Conservation (phyloP, 1,140 invertebrate species). For the Philopotamus ludificatus region DNA sequence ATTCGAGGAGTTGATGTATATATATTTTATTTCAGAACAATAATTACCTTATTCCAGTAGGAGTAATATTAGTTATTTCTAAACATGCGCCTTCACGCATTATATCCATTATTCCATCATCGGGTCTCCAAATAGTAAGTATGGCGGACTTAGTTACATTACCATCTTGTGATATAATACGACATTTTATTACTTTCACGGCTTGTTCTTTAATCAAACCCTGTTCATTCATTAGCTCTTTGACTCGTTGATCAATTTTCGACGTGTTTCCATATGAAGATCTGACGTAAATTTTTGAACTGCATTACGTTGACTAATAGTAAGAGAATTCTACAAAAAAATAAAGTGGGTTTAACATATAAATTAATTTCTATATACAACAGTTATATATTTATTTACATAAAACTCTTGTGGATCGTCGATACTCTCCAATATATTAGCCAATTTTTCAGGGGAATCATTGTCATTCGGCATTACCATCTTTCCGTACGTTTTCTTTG, state of each 20-base stretch:
- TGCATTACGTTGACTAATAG: constrained; percentile 6
- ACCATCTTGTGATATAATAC: constrained; percentile 2
- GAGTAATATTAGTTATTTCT: constrained; percentile 50
- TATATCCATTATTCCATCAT: constrained; percentile 49
- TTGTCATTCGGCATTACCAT: too few relatives aligned
- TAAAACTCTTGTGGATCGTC: constrained; percentile 33
- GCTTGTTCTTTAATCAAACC: background rate
- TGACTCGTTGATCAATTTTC: constrained; percentile 24
- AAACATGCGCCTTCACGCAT: constrained; percentile 55
- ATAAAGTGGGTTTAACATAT: background rate
- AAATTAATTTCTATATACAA: too few relatives aligned
- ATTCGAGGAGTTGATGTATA: background rate
- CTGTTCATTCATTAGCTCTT: constrained; percentile 19
- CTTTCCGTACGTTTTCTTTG: too few relatives aligned
- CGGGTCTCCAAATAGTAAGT: constrained; percentile 55
- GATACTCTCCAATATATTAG: constrained; percentile 14
- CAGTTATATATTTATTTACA: too few relatives aligned
- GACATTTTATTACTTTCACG: constrained; percentile 24
- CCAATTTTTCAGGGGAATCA: constrained; percentile 11
- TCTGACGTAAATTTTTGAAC: constrained; percentile 13
- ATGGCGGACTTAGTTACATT: constrained; percentile 14
- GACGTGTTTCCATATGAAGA: constrained; percentile 2
- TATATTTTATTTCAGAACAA: constrained; percentile 24
- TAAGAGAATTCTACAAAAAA: constrained; percentile 26
- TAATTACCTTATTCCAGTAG: constrained; percentile 46